phyloP scores from a whole-genome alignment of 2,113 vertebrate species.

The Gyps fulvus region DNA sequence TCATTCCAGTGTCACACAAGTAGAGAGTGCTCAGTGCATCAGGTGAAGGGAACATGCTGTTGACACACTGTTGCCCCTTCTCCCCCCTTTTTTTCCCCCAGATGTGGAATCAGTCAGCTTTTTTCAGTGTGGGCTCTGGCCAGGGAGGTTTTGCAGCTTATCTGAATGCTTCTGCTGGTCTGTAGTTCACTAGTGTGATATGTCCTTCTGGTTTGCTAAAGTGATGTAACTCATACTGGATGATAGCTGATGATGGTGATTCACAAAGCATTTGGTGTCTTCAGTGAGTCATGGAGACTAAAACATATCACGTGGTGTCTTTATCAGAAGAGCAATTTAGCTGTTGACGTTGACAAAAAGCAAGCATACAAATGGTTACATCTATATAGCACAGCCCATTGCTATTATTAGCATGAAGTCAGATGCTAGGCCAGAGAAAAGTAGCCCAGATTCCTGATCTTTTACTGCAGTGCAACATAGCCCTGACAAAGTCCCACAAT shows the following conservation, averaged over 20 bases:
- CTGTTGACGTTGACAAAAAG: background rate
- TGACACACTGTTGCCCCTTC: too few relatives aligned
- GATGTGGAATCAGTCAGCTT: too few relatives aligned
- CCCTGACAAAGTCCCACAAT: background rate
- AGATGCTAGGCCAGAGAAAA: background rate
- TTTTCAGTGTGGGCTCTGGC: background rate
- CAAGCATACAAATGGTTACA: background rate
- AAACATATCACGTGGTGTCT: fast-evolving
- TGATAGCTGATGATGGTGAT: background rate
- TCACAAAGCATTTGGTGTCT: background rate
- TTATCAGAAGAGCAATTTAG: background rate
- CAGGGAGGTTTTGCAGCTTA: background rate
- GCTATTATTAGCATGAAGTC: background rate
- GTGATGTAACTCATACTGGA: background rate
- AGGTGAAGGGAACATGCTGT: fast-evolving
- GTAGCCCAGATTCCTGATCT: background rate
- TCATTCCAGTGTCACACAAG: background rate
- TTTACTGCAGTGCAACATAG: background rate
- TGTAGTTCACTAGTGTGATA: background rate
- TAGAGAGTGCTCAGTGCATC: background rate
- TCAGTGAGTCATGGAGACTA: background rate
- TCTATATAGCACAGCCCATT: background rate
- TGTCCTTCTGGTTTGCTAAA: background rate
- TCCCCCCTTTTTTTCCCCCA: too few relatives aligned
- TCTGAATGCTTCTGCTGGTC: background rate